Conservation (phyloP, 92 coral and sea anemone genomes). For the Hydrozoanthus gracilis region DNA sequence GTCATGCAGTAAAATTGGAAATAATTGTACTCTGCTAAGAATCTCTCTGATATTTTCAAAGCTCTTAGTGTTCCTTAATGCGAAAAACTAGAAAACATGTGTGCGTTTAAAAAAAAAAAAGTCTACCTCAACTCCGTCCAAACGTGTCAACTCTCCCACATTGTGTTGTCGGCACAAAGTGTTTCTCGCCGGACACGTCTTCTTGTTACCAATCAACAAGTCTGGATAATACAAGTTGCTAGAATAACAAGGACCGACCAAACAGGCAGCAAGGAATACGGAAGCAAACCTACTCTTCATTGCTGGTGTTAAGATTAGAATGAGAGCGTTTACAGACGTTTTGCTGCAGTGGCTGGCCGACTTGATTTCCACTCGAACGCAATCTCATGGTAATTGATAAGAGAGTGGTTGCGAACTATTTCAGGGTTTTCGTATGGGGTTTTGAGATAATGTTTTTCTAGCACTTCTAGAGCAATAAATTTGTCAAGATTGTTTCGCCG, state of each 20-base stretch:
- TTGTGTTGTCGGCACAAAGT: slow-evolving; percentile 10
- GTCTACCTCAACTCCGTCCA: slow-evolving; percentile 33
- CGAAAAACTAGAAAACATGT: too few species aligned
- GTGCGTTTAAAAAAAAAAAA: too few species aligned
- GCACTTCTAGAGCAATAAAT: slow-evolving; percentile 26
- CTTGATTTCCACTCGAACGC: not conserved
- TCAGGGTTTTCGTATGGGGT: slow-evolving; percentile 10
- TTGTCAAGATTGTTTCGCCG: slow-evolving; percentile 32
- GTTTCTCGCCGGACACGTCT: not conserved
- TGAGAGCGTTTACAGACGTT: not conserved
- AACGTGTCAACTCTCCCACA: slow-evolving; percentile 18
- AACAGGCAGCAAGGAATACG: not conserved
- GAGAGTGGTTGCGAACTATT: not conserved
- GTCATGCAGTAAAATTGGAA: too few species aligned
- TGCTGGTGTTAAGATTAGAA: not conserved
- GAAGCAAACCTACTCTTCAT: not conserved
- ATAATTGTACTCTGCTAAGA: too few species aligned
- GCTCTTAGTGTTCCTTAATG: too few species aligned
- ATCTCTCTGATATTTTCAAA: too few species aligned
- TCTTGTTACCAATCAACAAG: slow-evolving; percentile 1
- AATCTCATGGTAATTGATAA: not conserved
- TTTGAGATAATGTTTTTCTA: slow-evolving; percentile 18
- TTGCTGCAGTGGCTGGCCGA: not conserved
- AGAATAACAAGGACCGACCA: not conserved
- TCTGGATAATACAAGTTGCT: slow-evolving; percentile 10